Percentiles rank a stretch among this genome's conserved stretches.
Conservation (phyloP, 2,888 invertebrate genomes). For the Ennomos erosarius region DNA sequence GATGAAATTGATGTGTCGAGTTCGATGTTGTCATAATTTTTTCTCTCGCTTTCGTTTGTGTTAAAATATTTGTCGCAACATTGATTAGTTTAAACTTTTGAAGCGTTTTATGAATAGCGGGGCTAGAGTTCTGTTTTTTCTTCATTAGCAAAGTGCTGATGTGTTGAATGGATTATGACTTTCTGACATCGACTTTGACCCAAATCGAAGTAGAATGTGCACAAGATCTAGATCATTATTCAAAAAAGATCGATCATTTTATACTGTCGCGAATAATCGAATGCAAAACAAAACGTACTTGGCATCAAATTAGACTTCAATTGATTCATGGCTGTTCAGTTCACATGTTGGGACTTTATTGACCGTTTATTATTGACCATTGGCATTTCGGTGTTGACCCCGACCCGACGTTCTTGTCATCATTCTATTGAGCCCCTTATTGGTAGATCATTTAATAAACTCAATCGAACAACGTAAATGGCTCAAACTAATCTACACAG, state of each 20-base stretch:
- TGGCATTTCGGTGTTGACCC: conserved; percentile 69
- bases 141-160: too few relatives aligned
- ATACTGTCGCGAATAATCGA: conserved; percentile 34
- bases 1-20: too few relatives aligned
- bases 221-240: background rate
- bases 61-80: too few relatives aligned
- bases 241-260: conserved; percentile 24
- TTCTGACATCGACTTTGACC: background rate
- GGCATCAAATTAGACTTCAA: conserved; percentile 58
- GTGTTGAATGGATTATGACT: background rate
- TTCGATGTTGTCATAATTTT: too few relatives aligned
- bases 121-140: too few relatives aligned
- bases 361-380: conserved; percentile 62
- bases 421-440: conserved; percentile 69
- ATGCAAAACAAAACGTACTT: conserved; percentile 47
- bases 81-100: too few relatives aligned
- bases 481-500: background rate
- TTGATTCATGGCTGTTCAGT: conserved; percentile 74
- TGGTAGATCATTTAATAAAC: conserved; percentile 55
- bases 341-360: conserved; percentile 68
- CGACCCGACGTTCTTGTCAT: conserved; percentile 55
- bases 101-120: too few relatives aligned
- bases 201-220: too few relatives aligned
- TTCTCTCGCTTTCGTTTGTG: too few relatives aligned
- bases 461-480: conserved; percentile 32